These are phyloP conservation scores for Rhopalosiphum padi DNA, from an alignment of 1,140 invertebrate species.

Conservation along the genomic window DNA sequence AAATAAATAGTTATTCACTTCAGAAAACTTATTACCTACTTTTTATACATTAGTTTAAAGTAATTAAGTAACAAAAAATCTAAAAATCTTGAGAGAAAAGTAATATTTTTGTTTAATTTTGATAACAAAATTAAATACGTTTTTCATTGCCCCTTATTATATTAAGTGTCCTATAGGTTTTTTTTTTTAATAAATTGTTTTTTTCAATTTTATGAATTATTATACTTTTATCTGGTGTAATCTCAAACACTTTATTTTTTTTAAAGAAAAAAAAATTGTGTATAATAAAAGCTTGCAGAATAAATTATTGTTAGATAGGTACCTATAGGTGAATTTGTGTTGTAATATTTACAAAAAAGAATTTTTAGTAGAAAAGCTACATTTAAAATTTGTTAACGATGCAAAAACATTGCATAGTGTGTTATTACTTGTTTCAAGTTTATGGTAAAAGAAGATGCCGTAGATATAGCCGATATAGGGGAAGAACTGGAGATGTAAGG, in stretches of 20 bases:
- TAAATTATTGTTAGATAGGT: background rate
- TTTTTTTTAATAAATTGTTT: background rate
- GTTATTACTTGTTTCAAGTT: background rate
- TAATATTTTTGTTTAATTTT: background rate
- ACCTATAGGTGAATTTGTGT: background rate
- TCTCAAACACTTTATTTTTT: background rate
- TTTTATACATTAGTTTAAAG: too few species aligned
- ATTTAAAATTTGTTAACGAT: background rate
- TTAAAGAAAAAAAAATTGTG: background rate
- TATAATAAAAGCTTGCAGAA: background rate
- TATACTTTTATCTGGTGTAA: background rate
- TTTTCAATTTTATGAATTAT: background rate
- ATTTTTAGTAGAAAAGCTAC: background rate
- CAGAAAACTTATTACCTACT: background rate
- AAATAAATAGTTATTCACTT: background rate
- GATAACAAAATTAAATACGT: background rate
- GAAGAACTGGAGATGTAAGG: background rate
- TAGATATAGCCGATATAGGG: background rate
- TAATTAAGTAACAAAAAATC: background rate
- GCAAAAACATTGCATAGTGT: background rate
- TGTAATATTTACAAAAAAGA: background rate
- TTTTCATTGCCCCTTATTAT: background rate
- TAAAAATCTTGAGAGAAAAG: background rate
- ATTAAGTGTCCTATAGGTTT: background rate
- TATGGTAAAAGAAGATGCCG: background rate